These are phyloP conservation scores for Hypothenemus hampei DNA, from an alignment of 1,140 invertebrate genomes.

Conservation along the genomic window DNA sequence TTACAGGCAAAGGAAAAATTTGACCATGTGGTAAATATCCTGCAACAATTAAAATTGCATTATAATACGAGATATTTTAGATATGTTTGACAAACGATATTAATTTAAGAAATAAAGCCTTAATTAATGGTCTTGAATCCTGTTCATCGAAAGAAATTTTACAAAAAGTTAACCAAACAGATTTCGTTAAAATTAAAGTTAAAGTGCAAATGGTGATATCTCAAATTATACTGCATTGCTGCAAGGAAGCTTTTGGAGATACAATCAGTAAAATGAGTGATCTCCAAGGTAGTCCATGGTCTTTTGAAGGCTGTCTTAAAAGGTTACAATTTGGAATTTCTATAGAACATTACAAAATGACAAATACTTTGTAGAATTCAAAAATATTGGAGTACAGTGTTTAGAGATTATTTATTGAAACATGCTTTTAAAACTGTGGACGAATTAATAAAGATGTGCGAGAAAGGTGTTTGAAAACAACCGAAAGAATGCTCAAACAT, in stretches of 20 bases:
- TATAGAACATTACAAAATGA: too few relatives aligned
- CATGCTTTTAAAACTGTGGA: slow-evolving; percentile 30
- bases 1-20: slow-evolving; percentile 33
- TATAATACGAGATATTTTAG: slow-evolving; percentile 24
- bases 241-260: slow-evolving; percentile 31
- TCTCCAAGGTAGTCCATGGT: slow-evolving; percentile 26
- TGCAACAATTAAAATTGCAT: not conserved
- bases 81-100: slow-evolving; percentile 33
- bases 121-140: slow-evolving; percentile 24
- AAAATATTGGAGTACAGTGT: slow-evolving; percentile 35
- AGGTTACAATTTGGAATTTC: too few relatives aligned
- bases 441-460: not conserved
- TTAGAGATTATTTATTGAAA: slow-evolving; percentile 31
- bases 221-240: slow-evolving; percentile 30
- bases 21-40: slow-evolving; percentile 30
- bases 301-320: slow-evolving; percentile 29
- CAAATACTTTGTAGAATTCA: slow-evolving; percentile 26
- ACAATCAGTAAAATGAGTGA: slow-evolving; percentile 31
- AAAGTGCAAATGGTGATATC: slow-evolving; percentile 28
- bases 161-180: slow-evolving; percentile 18
- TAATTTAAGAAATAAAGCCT: slow-evolving; percentile 32
- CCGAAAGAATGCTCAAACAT: not conserved
- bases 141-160: slow-evolving; percentile 25
- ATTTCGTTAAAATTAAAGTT: slow-evolving; percentile 21
- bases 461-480: slow-evolving; percentile 7